Evolutionary conservation across 2,797 vertebrate genomes (phyloP).

Genomic region (Epinephelus coioides): DNA sequence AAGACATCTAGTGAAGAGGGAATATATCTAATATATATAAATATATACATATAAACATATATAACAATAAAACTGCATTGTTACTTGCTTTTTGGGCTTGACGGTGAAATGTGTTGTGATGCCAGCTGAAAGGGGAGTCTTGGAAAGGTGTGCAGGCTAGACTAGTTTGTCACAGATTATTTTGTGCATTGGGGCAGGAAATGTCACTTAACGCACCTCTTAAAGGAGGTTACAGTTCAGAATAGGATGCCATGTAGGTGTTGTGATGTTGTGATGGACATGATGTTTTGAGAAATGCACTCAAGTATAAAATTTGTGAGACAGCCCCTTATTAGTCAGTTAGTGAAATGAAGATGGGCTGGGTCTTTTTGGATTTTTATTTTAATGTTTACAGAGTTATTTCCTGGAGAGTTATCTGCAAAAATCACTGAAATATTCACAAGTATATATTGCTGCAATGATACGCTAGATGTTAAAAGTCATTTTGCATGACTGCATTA

Average conservation of each 20-base stretch:
- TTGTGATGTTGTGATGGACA: constrained; percentile 74
- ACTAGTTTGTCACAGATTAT: constrained; percentile 41
- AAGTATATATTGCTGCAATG: constrained; percentile 53
- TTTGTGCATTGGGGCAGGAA: constrained; percentile 41
- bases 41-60: constrained; percentile 49
- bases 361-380: constrained; percentile 13
- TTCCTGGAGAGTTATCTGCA: constrained; percentile 38
- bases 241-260: constrained; percentile 61
- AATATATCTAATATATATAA: constrained; percentile 41
- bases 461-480: constrained; percentile 49
- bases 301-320: constrained; percentile 38
- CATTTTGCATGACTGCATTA: constrained; percentile 74
- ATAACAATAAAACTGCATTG: constrained; percentile 51
- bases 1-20: constrained; percentile 33
- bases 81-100: constrained; percentile 57
- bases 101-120: constrained; percentile 52
- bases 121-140: constrained; percentile 22
- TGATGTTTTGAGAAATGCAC: constrained; percentile 56
- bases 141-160: constrained; percentile 37
- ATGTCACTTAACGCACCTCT: constrained; percentile 52
- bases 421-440: constrained; percentile 59
- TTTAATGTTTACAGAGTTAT: constrained; percentile 27
- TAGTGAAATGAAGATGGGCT: constrained; percentile 53
- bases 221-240: constrained; percentile 47
- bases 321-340: constrained; percentile 57